A percentile compares a stretch with the other conserved stretches of the same genome.
These are phyloP conservation scores for Tyrannus savana DNA, from an alignment of 2,113 vertebrate genomes.

Conservation along the genomic window DNA sequence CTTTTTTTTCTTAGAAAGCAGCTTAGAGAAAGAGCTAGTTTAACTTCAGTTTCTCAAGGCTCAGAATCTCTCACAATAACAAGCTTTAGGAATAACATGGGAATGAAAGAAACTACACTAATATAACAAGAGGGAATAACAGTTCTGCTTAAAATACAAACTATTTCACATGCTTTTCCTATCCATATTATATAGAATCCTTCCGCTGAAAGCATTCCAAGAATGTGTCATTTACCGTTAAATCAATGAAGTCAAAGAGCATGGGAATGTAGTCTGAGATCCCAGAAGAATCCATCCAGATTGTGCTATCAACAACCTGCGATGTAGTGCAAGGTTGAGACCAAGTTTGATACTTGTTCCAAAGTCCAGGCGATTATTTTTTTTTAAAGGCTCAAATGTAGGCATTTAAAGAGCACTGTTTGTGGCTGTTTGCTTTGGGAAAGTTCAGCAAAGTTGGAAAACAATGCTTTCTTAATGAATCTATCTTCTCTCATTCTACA, in stretches of 20 bases:
- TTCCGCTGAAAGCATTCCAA: slow-evolving; percentile 66
- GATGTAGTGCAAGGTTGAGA: slow-evolving; percentile 5
- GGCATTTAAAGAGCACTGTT: not conserved
- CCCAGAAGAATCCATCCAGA: slow-evolving; percentile 53
- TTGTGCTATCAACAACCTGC: slow-evolving; percentile 11
- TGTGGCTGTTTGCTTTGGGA: not conserved
- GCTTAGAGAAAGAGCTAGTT: not conserved
- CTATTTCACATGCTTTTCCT: slow-evolving; percentile 47
- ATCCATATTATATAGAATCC: slow-evolving; percentile 63
- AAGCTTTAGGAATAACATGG: slow-evolving; percentile 9
- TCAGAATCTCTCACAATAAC: slow-evolving; percentile 26
- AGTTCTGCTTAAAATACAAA: slow-evolving; percentile 23
- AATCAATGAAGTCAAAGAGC: slow-evolving; percentile 75
- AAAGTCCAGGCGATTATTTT: not conserved
- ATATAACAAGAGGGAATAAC: slow-evolving; percentile 34
- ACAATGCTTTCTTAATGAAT: not conserved
- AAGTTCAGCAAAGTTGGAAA: not conserved
- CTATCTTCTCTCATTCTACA: not conserved
- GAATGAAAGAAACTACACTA: slow-evolving; percentile 14
- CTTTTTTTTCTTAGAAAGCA: slow-evolving; percentile 64
- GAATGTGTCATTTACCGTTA: slow-evolving; percentile 72
- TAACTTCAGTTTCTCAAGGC: slow-evolving; percentile 25
- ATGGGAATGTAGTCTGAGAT: slow-evolving; percentile 66
- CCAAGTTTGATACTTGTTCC: not conserved
- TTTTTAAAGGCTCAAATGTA: not conserved